Evolutionary conservation across 1,140 invertebrate species (phyloP), one percentile per base, ranked within the genome.

Genomic region (Anagrus nilaparvatae): DNA sequence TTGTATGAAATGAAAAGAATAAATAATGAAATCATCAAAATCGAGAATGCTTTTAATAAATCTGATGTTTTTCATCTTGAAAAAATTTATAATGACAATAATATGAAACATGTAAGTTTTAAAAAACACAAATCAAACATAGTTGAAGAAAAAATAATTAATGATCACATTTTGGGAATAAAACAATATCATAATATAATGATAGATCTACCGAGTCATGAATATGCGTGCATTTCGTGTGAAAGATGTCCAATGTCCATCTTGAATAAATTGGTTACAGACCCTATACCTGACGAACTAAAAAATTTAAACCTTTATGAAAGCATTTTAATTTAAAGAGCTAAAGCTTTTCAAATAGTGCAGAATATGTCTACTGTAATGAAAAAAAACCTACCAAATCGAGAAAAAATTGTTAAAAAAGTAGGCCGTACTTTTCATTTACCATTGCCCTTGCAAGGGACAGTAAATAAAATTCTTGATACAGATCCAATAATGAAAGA

Each of bases 341-440:
- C 52, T 7, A 59, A 61, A 51, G 55, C 56, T 14, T 58, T 58
- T 44, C 53, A 59, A 55, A 37, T 43, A 10, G 51, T 61, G 20
- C 43, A 52, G 32, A 40, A 41, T 33, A 53, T 53, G 47, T 31
- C 38, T 21, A 44, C 56, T n/a, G 50, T 57, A 16, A 23, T 41
- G 16, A 55, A 54, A 25, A 58, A 58, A 34, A 54, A 54, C 36
- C 4, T 57, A n/a, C 51, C 45, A 12, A 41, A 46, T 38, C 50
- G 32, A 43, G 14, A 50, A 32, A 43, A 39, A 36, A 25, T 57
- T n/a, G 16, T 23, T 13, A 61, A 60, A 55, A 41, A 57, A 10
- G 43, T 47, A 28, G 56, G 58, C 3, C 44, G 47, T 43, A 55
- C 51, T 4, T 60, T 60, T 47, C 53, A 61, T 53, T 47, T 59